phyloP scores from a whole-genome alignment of 2,797 vertebrate species.

The Sebastiscus tertius region DNA sequence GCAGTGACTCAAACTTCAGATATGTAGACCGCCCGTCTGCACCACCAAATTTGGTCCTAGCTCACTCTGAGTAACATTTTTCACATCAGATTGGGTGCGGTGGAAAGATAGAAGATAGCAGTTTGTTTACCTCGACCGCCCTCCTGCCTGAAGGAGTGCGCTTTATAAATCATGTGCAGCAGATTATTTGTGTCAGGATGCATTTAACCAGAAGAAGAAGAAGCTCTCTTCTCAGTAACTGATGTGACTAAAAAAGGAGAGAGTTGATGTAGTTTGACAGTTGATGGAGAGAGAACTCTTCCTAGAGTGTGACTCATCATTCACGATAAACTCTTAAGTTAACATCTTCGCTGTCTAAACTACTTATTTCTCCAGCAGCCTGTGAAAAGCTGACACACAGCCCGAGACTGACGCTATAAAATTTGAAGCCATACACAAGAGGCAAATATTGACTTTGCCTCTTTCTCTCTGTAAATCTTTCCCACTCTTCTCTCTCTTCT shows the following conservation, averaged over 20 bases:
- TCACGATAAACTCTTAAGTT: neutral
- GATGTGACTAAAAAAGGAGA: neutral
- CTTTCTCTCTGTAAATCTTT: slow-evolving; percentile 6
- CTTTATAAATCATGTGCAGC: slow-evolving; percentile 6
- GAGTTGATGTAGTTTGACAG: neutral
- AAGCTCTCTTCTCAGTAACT: neutral
- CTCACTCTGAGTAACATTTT: slow-evolving; percentile 40
- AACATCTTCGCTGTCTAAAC: neutral
- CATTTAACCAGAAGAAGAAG: neutral
- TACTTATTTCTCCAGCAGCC: neutral
- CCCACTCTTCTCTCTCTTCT: neutral
- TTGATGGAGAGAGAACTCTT: neutral
- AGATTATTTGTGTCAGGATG: slow-evolving; percentile 3
- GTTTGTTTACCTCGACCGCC: slow-evolving; percentile 25
- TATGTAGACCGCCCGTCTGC: slow-evolving; percentile 46
- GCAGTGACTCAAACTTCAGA: slow-evolving; percentile 68
- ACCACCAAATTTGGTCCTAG: slow-evolving; percentile 64
- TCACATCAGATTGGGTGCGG: slow-evolving; percentile 29
- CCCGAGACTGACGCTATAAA: neutral
- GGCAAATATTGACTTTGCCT: slow-evolving; percentile 39
- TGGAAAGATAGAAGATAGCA: slow-evolving; percentile 42
- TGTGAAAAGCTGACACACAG: neutral
- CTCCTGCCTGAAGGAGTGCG: neutral
- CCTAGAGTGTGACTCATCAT: neutral
- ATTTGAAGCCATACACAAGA: neutral